Evolutionary conservation across 2,113 vertebrate species (phyloP).

Genomic region (Tachycineta bicolor): DNA sequence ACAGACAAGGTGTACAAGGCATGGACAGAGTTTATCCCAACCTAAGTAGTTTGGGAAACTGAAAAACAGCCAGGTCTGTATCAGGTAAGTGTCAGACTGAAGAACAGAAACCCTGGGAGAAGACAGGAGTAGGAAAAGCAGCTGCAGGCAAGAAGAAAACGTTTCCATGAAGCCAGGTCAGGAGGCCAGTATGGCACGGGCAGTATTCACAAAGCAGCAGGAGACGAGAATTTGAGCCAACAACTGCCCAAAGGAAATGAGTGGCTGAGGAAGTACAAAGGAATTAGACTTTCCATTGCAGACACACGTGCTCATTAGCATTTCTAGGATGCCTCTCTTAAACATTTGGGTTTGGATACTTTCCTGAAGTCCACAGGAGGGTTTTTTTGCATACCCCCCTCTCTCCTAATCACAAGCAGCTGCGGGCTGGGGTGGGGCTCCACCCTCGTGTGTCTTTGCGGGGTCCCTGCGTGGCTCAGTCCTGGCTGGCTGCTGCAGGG

Average conservation of each 20-base stretch:
- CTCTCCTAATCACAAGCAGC: rapidly evolving
- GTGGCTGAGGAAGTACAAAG: not conserved
- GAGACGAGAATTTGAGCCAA: not conserved
- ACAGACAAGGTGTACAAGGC: rapidly evolving
- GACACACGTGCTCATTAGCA: not conserved
- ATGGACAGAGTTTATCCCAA: not conserved
- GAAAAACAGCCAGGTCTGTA: not conserved
- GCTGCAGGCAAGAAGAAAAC: not conserved
- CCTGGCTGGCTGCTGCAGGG: rapidly evolving
- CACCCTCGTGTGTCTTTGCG: rapidly evolving
- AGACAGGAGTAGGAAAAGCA: not conserved
- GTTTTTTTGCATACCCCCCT: rapidly evolving
- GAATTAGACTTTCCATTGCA: not conserved
- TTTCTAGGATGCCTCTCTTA: not conserved
- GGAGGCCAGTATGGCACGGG: not conserved
- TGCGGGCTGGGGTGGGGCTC: rapidly evolving
- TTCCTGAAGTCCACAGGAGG: not conserved
- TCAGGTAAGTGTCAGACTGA: not conserved
- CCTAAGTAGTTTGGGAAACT: rapidly evolving
- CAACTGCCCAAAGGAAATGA: not conserved
- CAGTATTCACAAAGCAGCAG: no score
- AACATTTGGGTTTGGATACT: not conserved
- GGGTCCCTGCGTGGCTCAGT: not conserved
- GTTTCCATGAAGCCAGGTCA: rapidly evolving
- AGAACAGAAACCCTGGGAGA: not conserved